Base-by-base conservation (phyloP, 2,888 invertebrate genomes). In the Lycia hirtaria region DNA sequence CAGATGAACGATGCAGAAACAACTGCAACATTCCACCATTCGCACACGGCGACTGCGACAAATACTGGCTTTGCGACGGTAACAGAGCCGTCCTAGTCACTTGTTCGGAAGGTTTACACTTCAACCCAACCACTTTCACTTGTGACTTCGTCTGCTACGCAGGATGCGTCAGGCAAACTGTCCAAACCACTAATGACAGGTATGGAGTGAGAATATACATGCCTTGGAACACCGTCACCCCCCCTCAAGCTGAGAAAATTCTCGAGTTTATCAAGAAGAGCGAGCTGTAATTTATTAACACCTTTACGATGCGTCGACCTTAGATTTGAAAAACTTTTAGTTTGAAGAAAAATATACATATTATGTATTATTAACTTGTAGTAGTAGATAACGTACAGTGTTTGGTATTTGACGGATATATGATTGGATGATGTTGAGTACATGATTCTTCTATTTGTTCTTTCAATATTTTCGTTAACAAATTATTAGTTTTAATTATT, bases 11-110 rank as follows among this genome's bases (percentile, higher is more conserved):
- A 17, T 89, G 90, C 61, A 50, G 60, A 19, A 60, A 72, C 0
- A 59, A 62, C 7, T 91, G 90, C 73, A 81, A 90, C 56, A 63
- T 81, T 1, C 68, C 74, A 0, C 84, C 87, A 0, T 91, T 89
- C 88, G 76, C 81, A 0, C 87, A 90, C 41, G 79, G 76, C 0
- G 85, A 85, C 17, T 89, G 91, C 35, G 85, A 89, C 61, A 90
- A 89, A 44, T 91, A 75, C 76, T 91, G 83, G 81, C 60, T 71
- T 0, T 92, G 91, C 43, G 71, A 79, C 2, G 84, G 82, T 0
- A 50, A 73, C 0, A 53, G 56, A 0, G 67, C 78, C 1, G 68
- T 76, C 12, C 24, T 87, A 19, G 69, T 71, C 0, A 58, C 68
- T 0, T 92, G 91, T 61, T 64, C 87, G 1, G 83, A 85, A 67